Percentiles rank a stretch among this genome's conserved stretches.
Conservation (phyloP, 2,888 invertebrate species). For the Teinopalpus imperialis region DNA sequence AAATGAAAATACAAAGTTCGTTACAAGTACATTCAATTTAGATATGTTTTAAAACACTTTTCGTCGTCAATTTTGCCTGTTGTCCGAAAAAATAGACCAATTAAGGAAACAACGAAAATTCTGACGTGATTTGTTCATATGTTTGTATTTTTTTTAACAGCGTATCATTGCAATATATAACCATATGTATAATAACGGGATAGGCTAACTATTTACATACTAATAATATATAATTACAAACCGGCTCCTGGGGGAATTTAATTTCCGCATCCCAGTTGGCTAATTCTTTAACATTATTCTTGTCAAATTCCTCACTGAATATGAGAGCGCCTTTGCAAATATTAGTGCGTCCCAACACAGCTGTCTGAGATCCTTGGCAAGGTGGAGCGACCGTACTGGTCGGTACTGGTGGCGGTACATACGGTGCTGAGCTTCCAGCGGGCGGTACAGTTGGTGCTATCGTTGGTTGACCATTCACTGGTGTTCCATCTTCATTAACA, state of each 20-base stretch:
- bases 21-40: too few species aligned
- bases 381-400: constrained; percentile 30
- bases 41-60: too few species aligned
- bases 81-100: too few species aligned
- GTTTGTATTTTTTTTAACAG: too few species aligned
- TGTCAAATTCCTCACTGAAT: constrained; percentile 83
- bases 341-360: constrained; percentile 42
- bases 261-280: constrained; percentile 76
- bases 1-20: too few species aligned
- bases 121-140: too few species aligned
- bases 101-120: too few species aligned
- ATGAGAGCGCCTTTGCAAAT: constrained; percentile 80
- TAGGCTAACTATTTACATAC: too few species aligned
- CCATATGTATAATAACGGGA: too few species aligned
- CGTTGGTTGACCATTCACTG: constrained; percentile 30
- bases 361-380: constrained; percentile 48
- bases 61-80: too few species aligned
- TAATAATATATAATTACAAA: too few species aligned
- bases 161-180: too few species aligned
- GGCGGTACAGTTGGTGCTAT: neutral
- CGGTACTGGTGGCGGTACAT: constrained; percentile 20
- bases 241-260: constrained; percentile 83
- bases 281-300: constrained; percentile 45
- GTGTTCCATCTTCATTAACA: constrained; percentile 56
- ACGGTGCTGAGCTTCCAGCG: neutral